These are phyloP conservation scores for Pseudotriccus pelzelni DNA, from an alignment of 2,797 vertebrate species.

Conservation along the genomic window DNA sequence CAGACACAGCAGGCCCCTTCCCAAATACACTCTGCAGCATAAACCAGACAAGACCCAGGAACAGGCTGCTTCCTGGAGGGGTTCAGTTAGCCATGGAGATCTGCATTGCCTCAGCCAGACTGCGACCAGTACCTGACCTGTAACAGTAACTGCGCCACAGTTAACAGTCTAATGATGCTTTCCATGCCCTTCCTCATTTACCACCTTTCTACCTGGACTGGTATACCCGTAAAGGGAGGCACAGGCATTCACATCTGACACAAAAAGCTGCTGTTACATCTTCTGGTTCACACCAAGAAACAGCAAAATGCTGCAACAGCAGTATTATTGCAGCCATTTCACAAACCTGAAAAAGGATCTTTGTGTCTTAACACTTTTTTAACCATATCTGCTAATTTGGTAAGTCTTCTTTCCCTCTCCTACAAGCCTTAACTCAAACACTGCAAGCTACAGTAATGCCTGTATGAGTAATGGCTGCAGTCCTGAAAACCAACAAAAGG, in stretches of 20 bases:
- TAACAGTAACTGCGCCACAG: fast-evolving
- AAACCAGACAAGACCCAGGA: background rate
- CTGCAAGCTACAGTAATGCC: background rate
- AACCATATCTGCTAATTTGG: background rate
- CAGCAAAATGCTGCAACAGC: background rate
- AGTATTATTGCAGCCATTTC: background rate
- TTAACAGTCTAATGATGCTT: background rate
- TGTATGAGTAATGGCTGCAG: background rate
- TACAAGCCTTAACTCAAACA: background rate
- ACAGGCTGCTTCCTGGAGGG: background rate
- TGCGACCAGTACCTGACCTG: background rate
- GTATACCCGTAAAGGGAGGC: background rate
- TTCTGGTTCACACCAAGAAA: background rate
- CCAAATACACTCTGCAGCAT: background rate
- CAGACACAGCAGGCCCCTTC: background rate
- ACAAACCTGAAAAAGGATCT: background rate
- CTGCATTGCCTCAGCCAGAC: background rate
- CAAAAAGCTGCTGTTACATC: background rate
- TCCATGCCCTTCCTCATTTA: background rate
- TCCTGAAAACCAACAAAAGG: background rate
- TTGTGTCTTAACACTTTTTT: background rate
- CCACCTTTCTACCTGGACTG: background rate
- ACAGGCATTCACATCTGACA: background rate
- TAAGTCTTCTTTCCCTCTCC: background rate
- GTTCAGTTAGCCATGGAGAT: background rate